Percentiles rank a stretch among this genome's conserved stretches.
These are phyloP conservation scores for Mionectes macconnelli DNA, from an alignment of 2,113 vertebrate species.

Conservation along the genomic window DNA sequence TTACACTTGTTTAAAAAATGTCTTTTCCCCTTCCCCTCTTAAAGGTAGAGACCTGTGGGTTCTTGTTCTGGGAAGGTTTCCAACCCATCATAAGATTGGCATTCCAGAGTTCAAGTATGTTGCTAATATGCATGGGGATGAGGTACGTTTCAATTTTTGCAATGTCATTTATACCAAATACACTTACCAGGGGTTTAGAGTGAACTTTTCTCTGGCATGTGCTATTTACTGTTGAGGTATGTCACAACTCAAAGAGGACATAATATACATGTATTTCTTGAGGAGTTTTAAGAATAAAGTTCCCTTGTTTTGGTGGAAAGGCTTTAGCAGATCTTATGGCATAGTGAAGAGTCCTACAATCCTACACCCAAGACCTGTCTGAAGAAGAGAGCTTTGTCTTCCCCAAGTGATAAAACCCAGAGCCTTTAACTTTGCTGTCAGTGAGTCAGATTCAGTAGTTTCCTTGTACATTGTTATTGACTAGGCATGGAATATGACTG, in stretches of 20 bases:
- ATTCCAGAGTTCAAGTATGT: slow-evolving; percentile 94
- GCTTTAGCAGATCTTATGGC: neutral
- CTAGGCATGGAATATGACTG: neutral
- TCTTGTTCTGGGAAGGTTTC: slow-evolving; percentile 82
- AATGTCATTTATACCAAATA: slow-evolving; percentile 22
- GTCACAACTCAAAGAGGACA: neutral
- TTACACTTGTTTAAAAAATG: slow-evolving; percentile 41
- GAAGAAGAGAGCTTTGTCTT: neutral
- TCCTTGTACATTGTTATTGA: neutral
- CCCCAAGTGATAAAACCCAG: neutral
- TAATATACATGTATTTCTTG: neutral
- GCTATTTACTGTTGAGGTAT: neutral
- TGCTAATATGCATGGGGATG: slow-evolving; percentile 94
- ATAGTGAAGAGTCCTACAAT: neutral
- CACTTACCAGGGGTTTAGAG: neutral
- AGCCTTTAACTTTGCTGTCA: neutral
- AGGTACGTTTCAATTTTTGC: slow-evolving; percentile 78
- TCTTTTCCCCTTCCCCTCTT: slow-evolving; percentile 63
- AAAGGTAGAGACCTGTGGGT: slow-evolving; percentile 91
- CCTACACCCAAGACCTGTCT: neutral
- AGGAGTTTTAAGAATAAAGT: neutral
- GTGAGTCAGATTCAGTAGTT: neutral
- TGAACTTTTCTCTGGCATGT: neutral
- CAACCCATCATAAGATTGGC: slow-evolving; percentile 81
- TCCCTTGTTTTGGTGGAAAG: neutral